Percentiles rank a stretch among this genome's conserved stretches.
phyloP scores from a whole-genome alignment of 2,888 invertebrate species.

The Athalia rosae region DNA sequence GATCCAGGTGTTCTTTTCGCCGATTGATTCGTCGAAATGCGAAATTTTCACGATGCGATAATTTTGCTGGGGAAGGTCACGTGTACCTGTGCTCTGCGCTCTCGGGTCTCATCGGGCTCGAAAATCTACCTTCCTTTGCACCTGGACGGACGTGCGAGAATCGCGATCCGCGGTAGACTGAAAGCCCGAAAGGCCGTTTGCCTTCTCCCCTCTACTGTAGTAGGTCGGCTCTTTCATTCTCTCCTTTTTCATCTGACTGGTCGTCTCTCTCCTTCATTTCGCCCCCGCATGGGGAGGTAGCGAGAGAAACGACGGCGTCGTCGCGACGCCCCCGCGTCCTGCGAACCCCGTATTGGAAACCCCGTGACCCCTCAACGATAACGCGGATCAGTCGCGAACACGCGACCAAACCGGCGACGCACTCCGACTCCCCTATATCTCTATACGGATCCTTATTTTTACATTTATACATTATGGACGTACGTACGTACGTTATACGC shows the following conservation, averaged over 20 bases:
- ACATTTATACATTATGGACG: neutral
- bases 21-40: neutral
- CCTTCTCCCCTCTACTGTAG: slow-evolving; percentile 30
- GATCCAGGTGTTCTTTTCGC: no score
- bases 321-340: slow-evolving; percentile 7
- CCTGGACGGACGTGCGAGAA: slow-evolving; percentile 44
- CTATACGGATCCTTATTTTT: neutral
- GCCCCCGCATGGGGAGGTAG: slow-evolving; percentile 4
- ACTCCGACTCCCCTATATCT: neutral
- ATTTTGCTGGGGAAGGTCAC: slow-evolving; percentile 9
- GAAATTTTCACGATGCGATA: neutral
- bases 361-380: neutral
- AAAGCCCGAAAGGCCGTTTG: slow-evolving; percentile 49
- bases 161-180: slow-evolving; percentile 66
- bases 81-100: no score
- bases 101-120: neutral
- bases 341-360: no score
- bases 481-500: neutral
- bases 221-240: neutral
- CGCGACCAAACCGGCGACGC: slow-evolving; percentile 1
- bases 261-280: neutral
- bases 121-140: slow-evolving; percentile 2
- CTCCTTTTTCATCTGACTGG: neutral
- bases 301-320: slow-evolving; percentile 11
- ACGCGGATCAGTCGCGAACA: slow-evolving; percentile 25